These are phyloP conservation scores for Protaetia brevitarsis DNA, from an alignment of 1,140 invertebrate species.

Conservation along the genomic window DNA sequence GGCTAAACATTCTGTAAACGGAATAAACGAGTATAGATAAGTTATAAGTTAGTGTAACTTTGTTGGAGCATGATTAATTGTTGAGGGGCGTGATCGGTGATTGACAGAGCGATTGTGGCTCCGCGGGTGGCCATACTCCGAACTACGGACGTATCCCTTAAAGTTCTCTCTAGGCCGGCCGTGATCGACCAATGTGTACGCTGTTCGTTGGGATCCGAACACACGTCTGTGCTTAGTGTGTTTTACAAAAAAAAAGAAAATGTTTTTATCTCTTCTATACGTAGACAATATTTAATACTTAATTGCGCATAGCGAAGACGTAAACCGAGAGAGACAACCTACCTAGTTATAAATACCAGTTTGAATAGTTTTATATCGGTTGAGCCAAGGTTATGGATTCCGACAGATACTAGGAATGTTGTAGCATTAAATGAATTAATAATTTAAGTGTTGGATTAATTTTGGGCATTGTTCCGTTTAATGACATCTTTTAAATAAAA, in stretches of 20 bases:
- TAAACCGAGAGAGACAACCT: neutral
- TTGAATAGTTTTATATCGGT: no score
- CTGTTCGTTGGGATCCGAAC: neutral
- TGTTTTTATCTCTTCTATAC: neutral
- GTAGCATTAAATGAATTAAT: no score
- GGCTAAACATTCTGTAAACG: conserved; percentile 30
- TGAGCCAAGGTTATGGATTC: no score
- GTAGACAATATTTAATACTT: conserved; percentile 10
- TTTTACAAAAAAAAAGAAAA: neutral
- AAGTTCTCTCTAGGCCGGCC: conserved; percentile 10
- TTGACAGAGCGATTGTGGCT: conserved; percentile 47
- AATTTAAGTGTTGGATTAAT: no score
- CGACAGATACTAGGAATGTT: no score
- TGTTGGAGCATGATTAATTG: conserved; percentile 45
- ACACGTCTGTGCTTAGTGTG: neutral
- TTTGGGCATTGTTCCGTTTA: no score
- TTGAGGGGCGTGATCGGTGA: conserved; percentile 47
- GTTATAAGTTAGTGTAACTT: conserved; percentile 28
- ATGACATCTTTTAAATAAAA: no score
- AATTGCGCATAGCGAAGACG: neutral
- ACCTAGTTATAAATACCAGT: no score
- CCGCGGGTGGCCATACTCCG: conserved; percentile 41
- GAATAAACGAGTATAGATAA: conserved; percentile 27
- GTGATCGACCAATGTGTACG: conserved; percentile 14
- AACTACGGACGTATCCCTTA: conserved; percentile 25